Evolutionary conservation across 2,888 invertebrate genomes (phyloP).

Genomic region (Laspeyria flexula): DNA sequence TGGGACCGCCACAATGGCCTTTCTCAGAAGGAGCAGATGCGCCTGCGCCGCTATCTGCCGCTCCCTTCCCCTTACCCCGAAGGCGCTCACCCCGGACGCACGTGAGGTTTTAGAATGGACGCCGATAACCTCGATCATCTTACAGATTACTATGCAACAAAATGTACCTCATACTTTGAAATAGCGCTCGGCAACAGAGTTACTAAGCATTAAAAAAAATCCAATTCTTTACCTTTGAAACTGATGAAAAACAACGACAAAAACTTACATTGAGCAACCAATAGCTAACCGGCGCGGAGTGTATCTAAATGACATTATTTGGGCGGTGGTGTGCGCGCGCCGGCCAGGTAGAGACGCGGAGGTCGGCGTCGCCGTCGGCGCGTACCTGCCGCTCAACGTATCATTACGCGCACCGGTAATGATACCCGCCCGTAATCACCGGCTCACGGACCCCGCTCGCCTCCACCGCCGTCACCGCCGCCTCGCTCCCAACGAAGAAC

Average conservation of each 20-base stretch:
- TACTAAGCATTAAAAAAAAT: constrained; percentile 51
- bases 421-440: constrained; percentile 69
- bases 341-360: constrained; percentile 71
- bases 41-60: constrained; percentile 74
- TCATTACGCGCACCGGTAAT: constrained; percentile 76
- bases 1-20: constrained; percentile 81
- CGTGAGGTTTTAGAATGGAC: constrained; percentile 52
- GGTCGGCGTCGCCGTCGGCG: constrained; percentile 55
- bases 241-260: constrained; percentile 61
- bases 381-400: constrained; percentile 77
- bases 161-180: constrained; percentile 25
- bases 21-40: constrained; percentile 85
- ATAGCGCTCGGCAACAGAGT: constrained; percentile 42
- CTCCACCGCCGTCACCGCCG: constrained; percentile 46
- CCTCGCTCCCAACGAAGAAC: constrained; percentile 65
- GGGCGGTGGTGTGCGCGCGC: constrained; percentile 51
- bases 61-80: constrained; percentile 59
- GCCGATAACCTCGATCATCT: constrained; percentile 53
- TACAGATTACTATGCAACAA: constrained; percentile 35
- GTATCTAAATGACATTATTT: constrained; percentile 74
- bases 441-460: constrained; percentile 54
- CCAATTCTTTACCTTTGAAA: constrained; percentile 51
- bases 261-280: constrained; percentile 74
- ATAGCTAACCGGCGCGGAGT: constrained; percentile 66
- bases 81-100: constrained; percentile 54